Base-by-base conservation (phyloP, 2,888 invertebrate genomes). In the Rotaria socialis region DNA sequence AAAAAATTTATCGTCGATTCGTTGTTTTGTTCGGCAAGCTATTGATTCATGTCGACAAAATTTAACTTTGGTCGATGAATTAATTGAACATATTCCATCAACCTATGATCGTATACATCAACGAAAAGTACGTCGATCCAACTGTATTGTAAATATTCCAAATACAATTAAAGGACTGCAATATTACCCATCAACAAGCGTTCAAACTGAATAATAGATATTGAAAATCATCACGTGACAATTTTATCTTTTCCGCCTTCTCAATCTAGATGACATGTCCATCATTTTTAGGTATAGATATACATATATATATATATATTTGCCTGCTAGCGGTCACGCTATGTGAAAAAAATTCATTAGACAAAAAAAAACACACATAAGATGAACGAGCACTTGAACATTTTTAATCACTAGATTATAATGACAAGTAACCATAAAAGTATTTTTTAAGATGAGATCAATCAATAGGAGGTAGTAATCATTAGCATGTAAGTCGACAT, bases 331-430 rank as follows among this genome's bases (percentile, higher is more conserved):
- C 67, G 35, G 35, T 67, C 67, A 67, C 67, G 67, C 67, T 67
- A 56, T 56, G 35, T 19, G 67, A 35, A 35, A 27, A 67, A 7
- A 67, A 67, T 67, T 67, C 67, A 67, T 67, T 67, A 41, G 41
- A 14, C 67, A 41, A 67, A 67, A 27, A 67, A 67, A 4, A 60
- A 24, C n/a, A 4, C n/a, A 19, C 16, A 19, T 35, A 35, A 67
- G 35, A 67, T 67, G 35, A 67, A 67, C 67, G 67, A 67, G 67
- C 67, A 67, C 67, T 67, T 27, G 67, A 67, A 67, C 67, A 67
- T 67, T 67, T 67, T 67, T 67, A 67, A 67, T 67, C 67, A 67
- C 67, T 67, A 67, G 67, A 67, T 67, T 67, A 67, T 67, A 67
- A 67, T 67, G 67, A 67, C 67, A 67, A 67, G 67, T 35, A 60